These are phyloP conservation scores for Phytoseiulus persimilis DNA, from an alignment of 2,888 invertebrate species.

Conservation along the genomic window DNA sequence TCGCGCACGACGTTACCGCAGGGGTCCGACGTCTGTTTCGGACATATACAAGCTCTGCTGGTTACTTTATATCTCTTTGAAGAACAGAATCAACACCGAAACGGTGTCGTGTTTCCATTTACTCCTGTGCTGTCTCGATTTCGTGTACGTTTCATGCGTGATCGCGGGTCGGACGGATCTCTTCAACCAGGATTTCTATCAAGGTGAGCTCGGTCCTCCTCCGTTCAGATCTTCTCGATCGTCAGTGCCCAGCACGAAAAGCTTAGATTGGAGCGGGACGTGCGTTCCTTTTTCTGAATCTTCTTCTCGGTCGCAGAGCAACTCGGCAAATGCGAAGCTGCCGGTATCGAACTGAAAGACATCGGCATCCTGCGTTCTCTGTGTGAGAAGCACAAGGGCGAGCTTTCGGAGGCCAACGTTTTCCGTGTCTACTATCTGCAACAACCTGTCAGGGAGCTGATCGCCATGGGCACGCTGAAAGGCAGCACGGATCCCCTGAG, in stretches of 20 bases:
- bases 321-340: conserved; percentile 34
- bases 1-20: conserved; percentile 36
- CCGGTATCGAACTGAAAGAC: conserved; percentile 7
- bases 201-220: conserved; percentile 55
- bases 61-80: conserved; percentile 24
- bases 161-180: conserved; percentile 70
- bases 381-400: conserved; percentile 70
- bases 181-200: conserved; percentile 66
- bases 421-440: conserved; percentile 82
- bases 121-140: conserved; percentile 78
- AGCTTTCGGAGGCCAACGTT: conserved; percentile 76
- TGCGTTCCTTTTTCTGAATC: conserved; percentile 53
- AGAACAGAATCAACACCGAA: conserved; percentile 67
- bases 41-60: conserved; percentile 35
- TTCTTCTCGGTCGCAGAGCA: conserved; percentile 49
- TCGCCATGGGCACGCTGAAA: conserved; percentile 64
- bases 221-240: not conserved
- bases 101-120: conserved; percentile 88
- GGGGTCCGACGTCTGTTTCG: conserved; percentile 34
- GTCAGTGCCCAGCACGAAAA: not conserved
- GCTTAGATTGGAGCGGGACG: not conserved
- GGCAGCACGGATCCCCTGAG: conserved; percentile 64
- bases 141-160: conserved; percentile 76
- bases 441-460: conserved; percentile 65
- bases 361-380: conserved; percentile 69